Base-by-base conservation (phyloP, 2,797 vertebrate species). In the Furcifer pardalis region DNA sequence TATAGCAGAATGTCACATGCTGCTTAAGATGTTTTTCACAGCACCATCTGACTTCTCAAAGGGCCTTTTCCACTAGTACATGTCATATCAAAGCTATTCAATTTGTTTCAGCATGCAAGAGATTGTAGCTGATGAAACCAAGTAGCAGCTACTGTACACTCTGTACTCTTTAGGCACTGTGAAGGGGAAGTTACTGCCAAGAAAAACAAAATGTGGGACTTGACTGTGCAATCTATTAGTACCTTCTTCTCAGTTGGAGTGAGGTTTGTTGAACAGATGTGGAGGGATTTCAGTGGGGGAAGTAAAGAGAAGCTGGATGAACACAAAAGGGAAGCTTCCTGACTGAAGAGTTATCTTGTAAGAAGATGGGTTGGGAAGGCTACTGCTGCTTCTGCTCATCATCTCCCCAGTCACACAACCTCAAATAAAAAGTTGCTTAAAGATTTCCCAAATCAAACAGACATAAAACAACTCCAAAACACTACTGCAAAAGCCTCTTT, bases 171-270 rank as follows among this genome's bases (percentile, higher is more conserved):
- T 76, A n/a, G 73, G 86, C 75, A 71, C 84, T 79, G 25, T 63
- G 44, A 90, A 92, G 52, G 40, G 30, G 30, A 86, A 91, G 69
- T 40, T 83, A 78, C 80, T 94, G 91, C 90, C 91, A 95, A 91
- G 81, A 90, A 92, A 81, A 94, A 92, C 90, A 95, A 88, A 94
- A 94, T 93, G 92, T 90, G 52, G 84, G 93, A 80, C 2, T 86
- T 84, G 83, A 89, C 85, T 89, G 65, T 92, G 81, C 66, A 92
- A 92, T 95, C 87, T 84, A 93, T 93, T 92, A 95, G 85, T 92
- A 89, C 76, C 52, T 90, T 81, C 68, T 65, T 93, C 93, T 89
- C 90, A 90, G 89, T 86, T 92, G 91, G 89, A 91, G 77, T 25
- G 86, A 73, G 88, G 6, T n/a, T 65, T 74, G 19, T 85, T 0